Conservation (phyloP, 2,113 vertebrate genomes). For the Sinocyclocheilus grahami region DNA sequence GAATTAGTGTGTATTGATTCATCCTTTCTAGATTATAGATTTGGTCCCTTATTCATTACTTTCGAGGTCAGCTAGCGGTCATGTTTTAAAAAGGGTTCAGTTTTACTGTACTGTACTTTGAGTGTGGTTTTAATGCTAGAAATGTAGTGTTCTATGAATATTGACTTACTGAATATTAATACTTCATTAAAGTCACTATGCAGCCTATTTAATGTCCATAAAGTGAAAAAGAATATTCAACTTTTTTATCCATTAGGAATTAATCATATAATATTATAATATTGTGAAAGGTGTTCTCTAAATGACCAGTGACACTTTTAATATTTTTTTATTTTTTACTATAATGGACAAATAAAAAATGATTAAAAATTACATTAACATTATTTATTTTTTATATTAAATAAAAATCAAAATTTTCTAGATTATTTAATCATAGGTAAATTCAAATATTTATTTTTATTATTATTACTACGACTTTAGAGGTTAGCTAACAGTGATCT, state of each 20-base stretch:
- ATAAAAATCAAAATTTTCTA: neutral
- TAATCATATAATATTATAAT: neutral
- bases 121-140: neutral
- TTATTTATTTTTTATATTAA: neutral
- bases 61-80: conserved; percentile 59
- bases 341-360: neutral
- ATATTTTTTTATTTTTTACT: neutral
- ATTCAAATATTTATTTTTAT: neutral
- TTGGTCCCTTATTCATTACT: conserved; percentile 61
- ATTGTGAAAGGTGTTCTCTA: neutral
- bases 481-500: too few relatives aligned
- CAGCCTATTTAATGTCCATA: neutral
- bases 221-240: neutral
- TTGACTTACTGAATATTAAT: neutral
- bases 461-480: too few relatives aligned
- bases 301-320: too few relatives aligned
- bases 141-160: neutral
- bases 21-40: conserved; percentile 60
- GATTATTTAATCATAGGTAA: neutral
- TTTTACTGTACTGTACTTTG: conserved; percentile 44
- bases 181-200: neutral
- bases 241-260: neutral
- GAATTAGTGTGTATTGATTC: conserved; percentile 63
- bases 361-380: neutral
- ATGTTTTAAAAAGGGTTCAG: conserved; percentile 24